Evolutionary conservation across 2,888 invertebrate genomes (phyloP), one percentile per base, ranked within the genome.

Genomic region (Pediacus dermestoides): DNA sequence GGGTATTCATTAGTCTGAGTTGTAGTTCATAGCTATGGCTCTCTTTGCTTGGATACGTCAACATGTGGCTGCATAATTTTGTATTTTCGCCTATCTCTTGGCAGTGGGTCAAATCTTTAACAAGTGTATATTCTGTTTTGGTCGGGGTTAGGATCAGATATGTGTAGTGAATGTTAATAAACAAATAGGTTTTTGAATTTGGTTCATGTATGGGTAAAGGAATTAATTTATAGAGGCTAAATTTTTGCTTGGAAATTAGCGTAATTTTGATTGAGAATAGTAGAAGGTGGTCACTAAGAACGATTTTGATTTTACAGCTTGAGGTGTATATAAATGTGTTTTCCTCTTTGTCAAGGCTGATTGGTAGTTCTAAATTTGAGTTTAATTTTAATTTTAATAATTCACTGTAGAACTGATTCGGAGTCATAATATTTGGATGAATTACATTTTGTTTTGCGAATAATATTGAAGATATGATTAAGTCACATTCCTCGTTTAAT

Each of bases 201-300:
- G n/a, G n/a, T n/a, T n/a, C n/a, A n/a, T n/a, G n/a, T n/a, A n/a
- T 7, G 4, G 26, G 26, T 7, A 26, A 11, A 9, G 26, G 26
- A 26, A 26, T 26, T 7, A 26, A 10, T 4, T 26, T 26, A 26
- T 26, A 26, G 4, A 26, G 10, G 4, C 10, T 4, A 26, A 26
- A 26, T 26, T 4, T 7, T 26, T 26, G 7, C 4, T 26, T 9
- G 4, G 7, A 4, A 7, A 26, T 11, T 26, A 26, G 26, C 4
- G 26, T 7, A 9, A 26, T 26, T 4, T 26, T 7, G 11, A 26
- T 26, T 4, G 10, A 4, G 11, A 26, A 26, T 9, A 26, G 6
- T 10, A 26, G 10, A 7, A 7, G 6, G 4, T 26, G 4, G 10
- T 26, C 10, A 10, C 4, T 9, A 9, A 7, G n/a, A 6, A 18